phyloP scores from a whole-genome alignment of 1,140 invertebrate genomes.

The Brachystomella parvula region DNA sequence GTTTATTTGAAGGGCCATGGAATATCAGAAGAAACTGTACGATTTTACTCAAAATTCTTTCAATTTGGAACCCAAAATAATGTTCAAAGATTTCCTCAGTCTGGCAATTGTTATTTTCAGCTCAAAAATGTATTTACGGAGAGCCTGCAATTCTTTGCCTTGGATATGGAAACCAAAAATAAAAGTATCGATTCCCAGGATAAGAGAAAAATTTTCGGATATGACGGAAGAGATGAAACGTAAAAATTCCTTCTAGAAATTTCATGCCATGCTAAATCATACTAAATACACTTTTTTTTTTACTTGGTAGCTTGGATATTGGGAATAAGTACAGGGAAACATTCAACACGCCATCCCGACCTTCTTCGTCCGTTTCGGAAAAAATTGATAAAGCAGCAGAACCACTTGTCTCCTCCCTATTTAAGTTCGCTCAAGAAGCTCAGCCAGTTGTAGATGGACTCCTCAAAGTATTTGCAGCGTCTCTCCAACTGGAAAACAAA shows the following conservation, averaged over 20 bases:
- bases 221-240: constrained; percentile 2
- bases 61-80: background rate
- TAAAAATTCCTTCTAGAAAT: background rate
- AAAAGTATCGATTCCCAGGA: background rate
- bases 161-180: constrained; percentile 17
- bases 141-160: constrained; percentile 29
- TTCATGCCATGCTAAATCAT: background rate
- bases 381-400: background rate
- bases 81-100: background rate
- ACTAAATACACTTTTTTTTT: no score
- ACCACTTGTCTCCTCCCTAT: background rate
- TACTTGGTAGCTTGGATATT: background rate
- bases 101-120: constrained; percentile 12
- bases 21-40: constrained; percentile 18
- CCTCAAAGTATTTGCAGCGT: constrained; percentile 10
- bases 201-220: background rate
- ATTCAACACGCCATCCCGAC: background rate
- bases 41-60: background rate
- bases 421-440: constrained; percentile 22
- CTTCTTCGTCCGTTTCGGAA: background rate
- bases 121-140: constrained; percentile 20
- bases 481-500: constrained; percentile 22
- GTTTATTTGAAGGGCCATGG: constrained; percentile 27
- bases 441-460: constrained; percentile 20
- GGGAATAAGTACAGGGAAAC: background rate